Percentiles rank a stretch among this genome's conserved stretches.
These are phyloP conservation scores for Danaus chrysippus DNA, from an alignment of 2,888 invertebrate genomes.

Conservation along the genomic window DNA sequence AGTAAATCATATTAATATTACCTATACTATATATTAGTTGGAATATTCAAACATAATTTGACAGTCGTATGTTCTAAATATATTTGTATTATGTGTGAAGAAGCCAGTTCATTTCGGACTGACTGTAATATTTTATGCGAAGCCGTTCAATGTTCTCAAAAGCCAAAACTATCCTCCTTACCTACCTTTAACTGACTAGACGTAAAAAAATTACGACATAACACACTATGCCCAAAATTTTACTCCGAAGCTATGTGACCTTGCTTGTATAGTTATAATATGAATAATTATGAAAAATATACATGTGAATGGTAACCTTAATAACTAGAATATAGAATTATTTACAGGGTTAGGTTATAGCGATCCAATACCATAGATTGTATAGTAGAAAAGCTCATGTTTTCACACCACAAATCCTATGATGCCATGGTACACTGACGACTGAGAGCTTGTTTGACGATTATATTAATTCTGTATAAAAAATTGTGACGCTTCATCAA, in stretches of 20 bases:
- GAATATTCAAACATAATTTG: neutral
- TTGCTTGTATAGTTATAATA: conserved; percentile 40
- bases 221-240: conserved; percentile 50
- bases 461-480: conserved; percentile 14
- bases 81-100: conserved; percentile 4
- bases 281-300: conserved; percentile 65
- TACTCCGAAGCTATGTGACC: conserved; percentile 56
- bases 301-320: conserved; percentile 66
- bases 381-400: conserved; percentile 40
- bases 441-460: neutral
- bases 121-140: conserved; percentile 16
- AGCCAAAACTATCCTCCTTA: conserved; percentile 51
- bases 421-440: neutral
- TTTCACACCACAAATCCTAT: conserved; percentile 36
- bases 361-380: conserved; percentile 30
- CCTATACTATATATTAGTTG: neutral
- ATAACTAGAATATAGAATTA: conserved; percentile 47
- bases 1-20: neutral
- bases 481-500: conserved; percentile 33
- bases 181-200: conserved; percentile 71
- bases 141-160: conserved; percentile 24
- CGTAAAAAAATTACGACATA: conserved; percentile 57
- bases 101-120: conserved; percentile 27
- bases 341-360: conserved; percentile 50
- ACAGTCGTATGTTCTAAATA: conserved; percentile 2